phyloP scores from a whole-genome alignment of 2,113 vertebrate genomes.

The Silurus glanis region DNA sequence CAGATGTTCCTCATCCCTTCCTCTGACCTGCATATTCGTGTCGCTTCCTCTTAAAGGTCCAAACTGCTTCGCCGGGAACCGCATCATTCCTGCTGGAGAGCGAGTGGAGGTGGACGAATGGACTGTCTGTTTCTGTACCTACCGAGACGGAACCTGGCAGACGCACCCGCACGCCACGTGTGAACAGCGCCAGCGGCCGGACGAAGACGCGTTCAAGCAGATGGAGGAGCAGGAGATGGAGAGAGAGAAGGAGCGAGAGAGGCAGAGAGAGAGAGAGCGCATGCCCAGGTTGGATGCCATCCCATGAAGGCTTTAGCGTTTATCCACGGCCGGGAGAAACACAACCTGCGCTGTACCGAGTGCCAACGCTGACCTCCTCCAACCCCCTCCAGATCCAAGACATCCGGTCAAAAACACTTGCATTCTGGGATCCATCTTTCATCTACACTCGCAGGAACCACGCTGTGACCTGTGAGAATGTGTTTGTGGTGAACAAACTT shows the following conservation, averaged over 20 bases:
- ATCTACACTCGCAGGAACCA: neutral
- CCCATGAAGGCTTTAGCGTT: constrained; percentile 57
- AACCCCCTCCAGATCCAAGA: constrained; percentile 28
- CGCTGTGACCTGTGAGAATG: neutral
- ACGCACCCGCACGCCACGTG: constrained; percentile 66
- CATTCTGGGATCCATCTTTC: neutral
- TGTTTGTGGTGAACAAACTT: neutral
- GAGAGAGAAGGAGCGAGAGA: constrained; percentile 44
- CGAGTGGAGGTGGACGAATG: constrained; percentile 67
- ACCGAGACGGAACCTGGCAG: constrained; percentile 70
- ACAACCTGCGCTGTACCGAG: constrained; percentile 41
- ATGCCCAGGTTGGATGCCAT: constrained; percentile 66
- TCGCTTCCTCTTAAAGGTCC: constrained; percentile 62
- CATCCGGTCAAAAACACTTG: neutral
- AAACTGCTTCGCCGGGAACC: constrained; percentile 75
- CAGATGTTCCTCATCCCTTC: neutral
- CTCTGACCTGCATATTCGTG: neutral
- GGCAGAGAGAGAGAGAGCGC: constrained; percentile 36
- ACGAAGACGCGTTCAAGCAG: constrained; percentile 51
- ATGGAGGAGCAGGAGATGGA: constrained; percentile 47
- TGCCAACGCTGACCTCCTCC: constrained; percentile 49
- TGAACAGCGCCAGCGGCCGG: constrained; percentile 43
- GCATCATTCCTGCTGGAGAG: constrained; percentile 73
- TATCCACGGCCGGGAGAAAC: constrained; percentile 16
- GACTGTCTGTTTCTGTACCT: constrained; percentile 73